These are phyloP conservation scores for Pelodytes ibericus DNA, from an alignment of 2,797 vertebrate species.

Conservation along the genomic window DNA sequence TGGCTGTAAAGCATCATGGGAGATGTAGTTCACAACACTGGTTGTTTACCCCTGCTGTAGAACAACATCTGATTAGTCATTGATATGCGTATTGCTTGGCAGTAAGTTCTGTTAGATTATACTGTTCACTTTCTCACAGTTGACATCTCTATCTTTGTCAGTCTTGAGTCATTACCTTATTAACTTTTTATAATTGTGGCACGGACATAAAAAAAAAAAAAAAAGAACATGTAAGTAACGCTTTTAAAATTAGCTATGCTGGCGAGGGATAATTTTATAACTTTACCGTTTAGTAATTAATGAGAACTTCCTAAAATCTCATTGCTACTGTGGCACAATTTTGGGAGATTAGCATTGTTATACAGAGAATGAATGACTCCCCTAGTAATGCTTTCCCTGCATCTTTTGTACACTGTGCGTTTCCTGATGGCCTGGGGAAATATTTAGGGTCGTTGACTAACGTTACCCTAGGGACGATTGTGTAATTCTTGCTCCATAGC, in stretches of 20 bases:
- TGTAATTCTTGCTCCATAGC: conserved; percentile 22
- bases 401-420: conserved; percentile 21
- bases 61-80: too few relatives aligned
- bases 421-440: conserved; percentile 23
- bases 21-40: too few relatives aligned
- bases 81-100: too few relatives aligned
- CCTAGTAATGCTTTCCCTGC: conserved; percentile 23
- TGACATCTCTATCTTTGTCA: not conserved
- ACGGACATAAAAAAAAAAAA: not conserved
- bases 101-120: too few relatives aligned
- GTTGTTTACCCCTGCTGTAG: too few relatives aligned
- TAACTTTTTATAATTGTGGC: not conserved
- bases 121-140: not conserved
- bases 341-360: conserved; percentile 43
- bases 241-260: not conserved
- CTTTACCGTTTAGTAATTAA: conserved; percentile 35
- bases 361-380: conserved; percentile 38
- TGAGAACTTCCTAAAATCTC: conserved; percentile 37
- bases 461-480: conserved; percentile 9
- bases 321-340: conserved; percentile 36
- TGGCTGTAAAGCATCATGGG: too few relatives aligned
- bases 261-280: not conserved
- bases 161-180: not conserved
- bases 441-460: conserved; percentile 20
- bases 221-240: conserved; percentile 12